Evolutionary conservation across 2,888 invertebrate genomes (phyloP), one percentile per base, ranked within the genome.

Genomic region (Aporophyla nigra): DNA sequence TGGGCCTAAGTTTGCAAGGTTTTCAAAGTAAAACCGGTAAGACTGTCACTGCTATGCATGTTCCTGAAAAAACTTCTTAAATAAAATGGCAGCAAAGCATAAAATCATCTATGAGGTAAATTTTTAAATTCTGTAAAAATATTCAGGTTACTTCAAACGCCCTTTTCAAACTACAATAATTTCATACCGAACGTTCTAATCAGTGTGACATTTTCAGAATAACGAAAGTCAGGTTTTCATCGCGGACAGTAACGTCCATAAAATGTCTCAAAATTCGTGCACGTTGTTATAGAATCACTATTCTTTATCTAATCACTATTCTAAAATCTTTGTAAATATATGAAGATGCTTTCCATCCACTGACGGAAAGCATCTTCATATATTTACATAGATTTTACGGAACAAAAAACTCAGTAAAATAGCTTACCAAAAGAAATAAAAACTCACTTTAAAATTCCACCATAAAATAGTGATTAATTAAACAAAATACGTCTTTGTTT

Each of bases 401-500:
- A 71, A 54, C n/a, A 19, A 0, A 33, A 51, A 66, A 24, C n/a
- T 51, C 5, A 10, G 27, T 56, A 43, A 53, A 21, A 6, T 19
- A n/a, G 12, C 9, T 7, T 7, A 21, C 2, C 46, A 4, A 16
- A 53, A 21, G 6, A 67, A 54, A 71, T 19, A 16, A 24, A 53
- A 82, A 53, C 40, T 9, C 12, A 40, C 69, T 74, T 16, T 16
- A 5, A 72, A 65, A 24, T 49, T 54, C 49, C 19, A 51, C 12
- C 27, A 56, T 62, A 66, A 78, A 74, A 74, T 70, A 62, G 54
- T 82, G 67, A 84, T 86, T 85, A 86, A 88, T 87, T 85, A 85
- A 73, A 79, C 76, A 76, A 78, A 88, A 86, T 83, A 78, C 67
- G 74, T 83, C 79, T 82, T 80, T 88, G 78, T 88, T 84, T 88